Conservation (phyloP, 2,113 vertebrate species). For the Lasiurus cinereus region DNA sequence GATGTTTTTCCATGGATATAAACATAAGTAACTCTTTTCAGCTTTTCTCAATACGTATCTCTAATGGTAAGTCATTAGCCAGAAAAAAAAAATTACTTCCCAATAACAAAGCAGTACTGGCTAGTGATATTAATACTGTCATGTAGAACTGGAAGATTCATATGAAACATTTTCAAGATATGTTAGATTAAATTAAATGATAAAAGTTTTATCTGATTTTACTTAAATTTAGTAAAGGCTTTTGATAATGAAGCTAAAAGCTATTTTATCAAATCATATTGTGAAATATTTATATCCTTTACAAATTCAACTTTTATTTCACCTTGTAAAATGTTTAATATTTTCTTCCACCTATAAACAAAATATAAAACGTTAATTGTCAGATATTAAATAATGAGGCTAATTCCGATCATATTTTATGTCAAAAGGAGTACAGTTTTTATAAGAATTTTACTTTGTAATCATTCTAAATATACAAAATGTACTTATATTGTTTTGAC, state of each 20-base stretch:
- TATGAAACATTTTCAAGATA: constrained; percentile 3
- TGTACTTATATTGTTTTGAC: constrained; percentile 29
- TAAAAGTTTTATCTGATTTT: background rate
- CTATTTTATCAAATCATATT: background rate
- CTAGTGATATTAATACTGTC: background rate
- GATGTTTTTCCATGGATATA: constrained; percentile 1
- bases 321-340: background rate
- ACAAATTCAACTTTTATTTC: constrained; percentile 19
- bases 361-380: constrained; percentile 43
- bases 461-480: constrained; percentile 36
- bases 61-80: background rate
- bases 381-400: background rate
- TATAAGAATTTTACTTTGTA: background rate
- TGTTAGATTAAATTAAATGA: background rate
- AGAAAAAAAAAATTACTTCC: constrained; percentile 50
- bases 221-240: background rate
- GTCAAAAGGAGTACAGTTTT: constrained; percentile 36
- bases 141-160: constrained; percentile 4
- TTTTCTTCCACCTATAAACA: background rate
- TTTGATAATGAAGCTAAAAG: constrained; percentile 49
- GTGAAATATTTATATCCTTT: constrained; percentile 38
- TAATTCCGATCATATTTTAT: constrained; percentile 34
- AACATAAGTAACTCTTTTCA: constrained; percentile 34
- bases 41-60: constrained; percentile 4
- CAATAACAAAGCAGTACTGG: background rate